Evolutionary conservation across 2,888 invertebrate genomes (phyloP).

Genomic region (Latrodectus hesperus): DNA sequence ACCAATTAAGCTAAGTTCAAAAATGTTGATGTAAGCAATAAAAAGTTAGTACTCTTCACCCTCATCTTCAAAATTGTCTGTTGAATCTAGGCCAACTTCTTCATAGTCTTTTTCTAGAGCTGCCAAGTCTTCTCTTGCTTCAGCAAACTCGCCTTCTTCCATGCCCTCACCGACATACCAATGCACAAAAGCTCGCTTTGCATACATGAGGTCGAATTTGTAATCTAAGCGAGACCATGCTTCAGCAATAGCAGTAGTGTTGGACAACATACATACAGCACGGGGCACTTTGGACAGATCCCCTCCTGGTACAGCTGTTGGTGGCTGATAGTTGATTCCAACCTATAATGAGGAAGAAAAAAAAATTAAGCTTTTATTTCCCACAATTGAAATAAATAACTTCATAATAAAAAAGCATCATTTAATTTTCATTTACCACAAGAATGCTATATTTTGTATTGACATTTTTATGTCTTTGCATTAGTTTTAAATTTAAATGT

Average conservation of each 20-base stretch:
- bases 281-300: constrained; percentile 61
- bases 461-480: too few species aligned
- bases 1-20: too few species aligned
- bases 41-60: constrained; percentile 63
- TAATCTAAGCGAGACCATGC: constrained; percentile 86
- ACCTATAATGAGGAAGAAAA: constrained; percentile 73
- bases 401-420: too few species aligned
- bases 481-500: too few species aligned
- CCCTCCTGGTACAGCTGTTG: constrained; percentile 62
- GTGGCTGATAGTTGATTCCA: constrained; percentile 67
- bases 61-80: constrained; percentile 70
- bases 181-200: constrained; percentile 89
- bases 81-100: constrained; percentile 74
- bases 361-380: too few species aligned
- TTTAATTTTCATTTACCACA: too few species aligned
- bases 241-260: constrained; percentile 87
- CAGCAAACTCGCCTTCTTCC: constrained; percentile 75
- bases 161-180: constrained; percentile 83
- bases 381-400: too few species aligned
- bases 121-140: constrained; percentile 78
- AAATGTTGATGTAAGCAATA: background rate
- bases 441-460: too few species aligned
- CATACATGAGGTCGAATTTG: constrained; percentile 87
- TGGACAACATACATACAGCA: constrained; percentile 64
- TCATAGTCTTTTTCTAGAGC: constrained; percentile 72